These are phyloP conservation scores for Nematopogon swammerdamellus DNA, from an alignment of 2,888 invertebrate species.

Conservation along the genomic window DNA sequence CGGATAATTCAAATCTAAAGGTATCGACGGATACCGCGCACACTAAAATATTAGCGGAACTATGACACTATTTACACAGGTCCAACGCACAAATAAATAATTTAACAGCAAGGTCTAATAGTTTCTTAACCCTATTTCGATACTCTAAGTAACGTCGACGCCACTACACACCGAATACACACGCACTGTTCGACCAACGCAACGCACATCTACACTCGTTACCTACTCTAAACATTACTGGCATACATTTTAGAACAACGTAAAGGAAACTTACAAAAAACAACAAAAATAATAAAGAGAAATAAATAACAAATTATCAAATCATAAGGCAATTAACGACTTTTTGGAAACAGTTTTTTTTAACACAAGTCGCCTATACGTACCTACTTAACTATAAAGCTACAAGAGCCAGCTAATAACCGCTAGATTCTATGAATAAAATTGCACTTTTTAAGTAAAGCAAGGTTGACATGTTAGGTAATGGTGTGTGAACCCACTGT, in stretches of 20 bases:
- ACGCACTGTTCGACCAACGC: background rate
- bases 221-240: background rate
- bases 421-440: background rate
- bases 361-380: background rate
- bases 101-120: constrained; percentile 39
- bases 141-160: background rate
- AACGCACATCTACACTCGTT: too few relatives aligned
- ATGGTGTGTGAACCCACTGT: background rate
- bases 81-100: constrained; percentile 57
- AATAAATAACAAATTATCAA: background rate
- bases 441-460: background rate
- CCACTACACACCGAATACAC: background rate
- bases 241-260: background rate
- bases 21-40: background rate
- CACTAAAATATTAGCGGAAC: background rate
- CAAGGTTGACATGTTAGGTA: background rate
- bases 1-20: background rate
- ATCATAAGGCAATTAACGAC: background rate
- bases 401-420: background rate
- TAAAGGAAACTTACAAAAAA: background rate
- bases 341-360: background rate
- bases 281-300: background rate
- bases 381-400: background rate
- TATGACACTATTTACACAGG: constrained; percentile 37
- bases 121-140: background rate